phyloP scores from a whole-genome alignment of 1,140 invertebrate genomes.

The Cherax quadricarinatus region DNA sequence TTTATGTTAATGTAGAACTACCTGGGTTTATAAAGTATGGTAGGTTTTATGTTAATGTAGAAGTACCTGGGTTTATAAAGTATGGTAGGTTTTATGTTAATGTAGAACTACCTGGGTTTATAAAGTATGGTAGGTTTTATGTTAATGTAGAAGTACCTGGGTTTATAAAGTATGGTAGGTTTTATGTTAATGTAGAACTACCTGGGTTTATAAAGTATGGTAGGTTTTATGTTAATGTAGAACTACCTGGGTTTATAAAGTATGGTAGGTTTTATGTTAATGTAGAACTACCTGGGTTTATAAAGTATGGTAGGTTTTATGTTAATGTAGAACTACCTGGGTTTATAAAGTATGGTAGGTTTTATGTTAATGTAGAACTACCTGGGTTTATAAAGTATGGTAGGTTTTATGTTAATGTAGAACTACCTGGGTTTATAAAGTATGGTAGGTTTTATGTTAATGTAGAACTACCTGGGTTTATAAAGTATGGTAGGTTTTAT shows the following conservation, averaged over 20 bases:
- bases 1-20: constrained; percentile 2
- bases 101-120: not conserved
- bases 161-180: not conserved
- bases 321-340: not conserved
- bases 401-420: constrained; percentile 1
- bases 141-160: not conserved
- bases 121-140: not conserved
- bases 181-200: constrained; percentile 2
- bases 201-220: not conserved
- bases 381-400: not conserved
- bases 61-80: not conserved
- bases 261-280: not conserved
- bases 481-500: not conserved
- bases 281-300: not conserved
- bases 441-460: not conserved
- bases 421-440: not conserved
- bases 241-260: not conserved
- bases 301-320: not conserved
- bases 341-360: not conserved
- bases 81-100: not conserved
- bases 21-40: not conserved
- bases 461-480: not conserved
- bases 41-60: constrained; percentile 1
- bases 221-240: constrained; percentile 1
- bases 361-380: constrained; percentile 2